Evolutionary conservation across 37 sponge, comb jelly and placozoan species (phyloP).

Genomic region (Ianthella basta): DNA sequence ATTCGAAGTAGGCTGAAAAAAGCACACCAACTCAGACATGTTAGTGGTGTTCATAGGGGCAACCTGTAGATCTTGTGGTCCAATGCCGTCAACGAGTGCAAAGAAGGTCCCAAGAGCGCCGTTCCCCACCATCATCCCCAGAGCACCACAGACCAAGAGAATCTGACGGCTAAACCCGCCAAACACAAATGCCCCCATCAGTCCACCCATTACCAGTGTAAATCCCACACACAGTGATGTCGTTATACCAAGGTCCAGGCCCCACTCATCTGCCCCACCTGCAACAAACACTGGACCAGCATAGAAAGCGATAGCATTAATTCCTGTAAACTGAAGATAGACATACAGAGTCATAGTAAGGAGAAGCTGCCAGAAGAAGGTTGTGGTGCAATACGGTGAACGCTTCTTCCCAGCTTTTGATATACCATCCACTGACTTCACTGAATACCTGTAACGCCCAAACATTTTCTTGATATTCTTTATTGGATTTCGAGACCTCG

Average conservation of each 20-base stretch:
- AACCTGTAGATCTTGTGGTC: not conserved
- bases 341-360: not conserved
- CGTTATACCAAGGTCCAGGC: not conserved
- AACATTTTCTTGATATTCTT: not conserved
- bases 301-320: slow-evolving; percentile 8
- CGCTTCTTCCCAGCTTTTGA: no score
- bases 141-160: not conserved
- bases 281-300: not conserved
- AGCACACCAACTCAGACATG: not conserved
- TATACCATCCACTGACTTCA: not conserved
- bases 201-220: not conserved
- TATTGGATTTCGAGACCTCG: not conserved
- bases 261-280: not conserved
- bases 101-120: not conserved
- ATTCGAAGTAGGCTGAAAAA: not conserved
- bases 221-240: not conserved
- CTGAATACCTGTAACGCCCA: not conserved
- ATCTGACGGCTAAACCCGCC: not conserved
- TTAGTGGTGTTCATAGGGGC: not conserved
- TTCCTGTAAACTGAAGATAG: not conserved
- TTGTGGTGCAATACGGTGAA: not conserved
- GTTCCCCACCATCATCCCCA: not conserved
- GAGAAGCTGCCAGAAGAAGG: not conserved
- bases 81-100: no score
- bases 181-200: not conserved